Conservation (phyloP, 2,888 invertebrate species). For the Callosobruchus maculatus region DNA sequence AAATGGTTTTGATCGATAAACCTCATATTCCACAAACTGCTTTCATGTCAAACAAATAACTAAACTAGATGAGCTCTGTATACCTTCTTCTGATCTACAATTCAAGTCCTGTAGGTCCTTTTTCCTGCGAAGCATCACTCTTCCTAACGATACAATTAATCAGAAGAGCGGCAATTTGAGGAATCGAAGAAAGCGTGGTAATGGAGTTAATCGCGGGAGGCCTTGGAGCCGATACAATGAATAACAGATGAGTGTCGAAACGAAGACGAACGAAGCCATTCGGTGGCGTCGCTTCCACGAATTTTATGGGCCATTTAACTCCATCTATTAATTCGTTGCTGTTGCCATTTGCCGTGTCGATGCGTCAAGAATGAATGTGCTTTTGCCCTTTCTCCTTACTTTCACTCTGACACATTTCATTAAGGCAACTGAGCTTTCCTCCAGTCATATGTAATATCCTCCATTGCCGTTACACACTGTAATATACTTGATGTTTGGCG, state of each 20-base stretch:
- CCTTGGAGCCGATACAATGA: conserved; percentile 43
- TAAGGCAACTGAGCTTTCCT: neutral
- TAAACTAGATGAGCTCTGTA: too few relatives aligned
- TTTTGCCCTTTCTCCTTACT: neutral
- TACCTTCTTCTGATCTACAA: neutral
- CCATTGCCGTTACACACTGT: too few relatives aligned
- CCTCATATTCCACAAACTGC: too few relatives aligned
- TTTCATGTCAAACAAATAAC: too few relatives aligned
- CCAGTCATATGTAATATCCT: neutral
- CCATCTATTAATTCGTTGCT: conserved; percentile 9
- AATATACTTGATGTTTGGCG: too few relatives aligned
- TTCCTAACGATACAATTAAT: conserved; percentile 30
- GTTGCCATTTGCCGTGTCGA: neutral
- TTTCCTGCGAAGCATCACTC: conserved; percentile 4
- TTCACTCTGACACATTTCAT: neutral
- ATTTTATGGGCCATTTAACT: conserved; percentile 18
- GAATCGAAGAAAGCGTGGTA: conserved; percentile 28
- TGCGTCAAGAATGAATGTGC: neutral
- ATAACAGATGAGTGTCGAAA: conserved; percentile 46
- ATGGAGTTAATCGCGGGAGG: conserved; percentile 34
- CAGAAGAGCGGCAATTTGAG: conserved; percentile 30
- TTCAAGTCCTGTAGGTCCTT: neutral
- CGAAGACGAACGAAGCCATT: conserved; percentile 39
- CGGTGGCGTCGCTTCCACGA: conserved; percentile 7
- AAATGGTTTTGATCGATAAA: too few relatives aligned